Evolutionary conservation across 2,888 invertebrate species (phyloP).

Genomic region (Gastracanthus pulcherrimus): DNA sequence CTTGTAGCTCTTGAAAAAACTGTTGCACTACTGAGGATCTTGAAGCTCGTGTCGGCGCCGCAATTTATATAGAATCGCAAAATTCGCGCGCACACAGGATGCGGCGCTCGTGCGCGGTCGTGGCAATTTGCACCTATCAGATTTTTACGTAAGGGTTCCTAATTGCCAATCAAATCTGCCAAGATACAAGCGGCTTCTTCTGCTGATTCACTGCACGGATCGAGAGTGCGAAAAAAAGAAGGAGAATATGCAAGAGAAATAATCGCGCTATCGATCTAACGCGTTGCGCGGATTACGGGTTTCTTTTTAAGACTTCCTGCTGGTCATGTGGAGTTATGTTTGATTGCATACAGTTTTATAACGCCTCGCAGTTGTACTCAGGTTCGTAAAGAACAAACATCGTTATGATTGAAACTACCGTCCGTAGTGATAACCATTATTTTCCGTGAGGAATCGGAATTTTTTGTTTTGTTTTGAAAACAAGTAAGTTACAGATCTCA

Average conservation of each 20-base stretch:
- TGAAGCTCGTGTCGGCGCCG: not conserved
- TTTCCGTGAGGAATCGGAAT: not conserved
- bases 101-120: slow-evolving; percentile 4
- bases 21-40: not conserved
- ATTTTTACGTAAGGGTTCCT: slow-evolving; percentile 41
- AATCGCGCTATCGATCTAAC: not conserved
- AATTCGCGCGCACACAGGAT: slow-evolving; percentile 29
- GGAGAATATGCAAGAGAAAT: not conserved
- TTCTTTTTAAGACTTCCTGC: slow-evolving; percentile 8
- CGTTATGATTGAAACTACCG: too few relatives aligned
- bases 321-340: too few relatives aligned
- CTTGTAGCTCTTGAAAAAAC: not conserved
- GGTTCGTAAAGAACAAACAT: too few relatives aligned
- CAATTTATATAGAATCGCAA: slow-evolving; percentile 37
- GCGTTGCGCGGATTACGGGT: not conserved
- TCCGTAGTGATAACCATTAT: not conserved
- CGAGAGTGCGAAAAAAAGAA: not conserved
- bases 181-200: too few relatives aligned
- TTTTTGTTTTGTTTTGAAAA: not conserved
- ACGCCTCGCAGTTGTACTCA: too few relatives aligned
- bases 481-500: not conserved
- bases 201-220: too few relatives aligned
- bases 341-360: too few relatives aligned
- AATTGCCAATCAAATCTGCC: slow-evolving; percentile 35
- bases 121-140: slow-evolving; percentile 36